Base-by-base conservation (phyloP, 2,888 invertebrate genomes). In the Brachypalpus laphriformis region DNA sequence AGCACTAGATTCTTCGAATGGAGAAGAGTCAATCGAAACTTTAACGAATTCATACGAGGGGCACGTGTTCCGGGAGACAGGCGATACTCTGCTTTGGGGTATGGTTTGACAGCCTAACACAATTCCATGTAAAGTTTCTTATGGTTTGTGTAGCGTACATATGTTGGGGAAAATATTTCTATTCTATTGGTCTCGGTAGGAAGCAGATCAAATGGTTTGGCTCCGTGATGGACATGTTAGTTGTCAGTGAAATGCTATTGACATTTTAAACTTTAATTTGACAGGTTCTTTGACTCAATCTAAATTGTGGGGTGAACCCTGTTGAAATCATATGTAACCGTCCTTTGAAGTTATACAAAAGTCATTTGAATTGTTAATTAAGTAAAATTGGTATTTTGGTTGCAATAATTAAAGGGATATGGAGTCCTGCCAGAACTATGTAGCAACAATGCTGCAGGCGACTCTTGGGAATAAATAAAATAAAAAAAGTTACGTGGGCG, bases 21-120 rank as follows among this genome's bases (percentile, higher is more conserved):
- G 34, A 54, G 40, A 63, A 47, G 71, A 78, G 54, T 78, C 77
- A 70, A 78, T 78, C 49, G 61, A 78, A 71, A 51, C 16, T 40
- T 42, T 34, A 68, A 59, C 68, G 66, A 76, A 76, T 76, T 51
- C 68, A 76, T 66, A 76, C 25, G 40, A 51, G 7, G 51, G 20
- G 51, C 59, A 76, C 68, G 68, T 76, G 66, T 49, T 59, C 28
- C 3, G 14, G 40, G 0, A 34, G 25, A 40, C 40, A 63, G 31
- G 49, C 54, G 37, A 45, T 65, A 54, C 54, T 16, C 9, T 9
- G 22, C 22, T 40, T 11, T 11, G 49, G 20, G 42, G 31, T 42
- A 31, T 22, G 34, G 4, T 18, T 45, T 25, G 34, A 75, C 56
- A 57, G 14, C 28, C 56, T 47, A 28, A 65, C 34, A 51, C 63